Conservation (phyloP, 2,113 vertebrate species). For the Pollachius pollachius region DNA sequence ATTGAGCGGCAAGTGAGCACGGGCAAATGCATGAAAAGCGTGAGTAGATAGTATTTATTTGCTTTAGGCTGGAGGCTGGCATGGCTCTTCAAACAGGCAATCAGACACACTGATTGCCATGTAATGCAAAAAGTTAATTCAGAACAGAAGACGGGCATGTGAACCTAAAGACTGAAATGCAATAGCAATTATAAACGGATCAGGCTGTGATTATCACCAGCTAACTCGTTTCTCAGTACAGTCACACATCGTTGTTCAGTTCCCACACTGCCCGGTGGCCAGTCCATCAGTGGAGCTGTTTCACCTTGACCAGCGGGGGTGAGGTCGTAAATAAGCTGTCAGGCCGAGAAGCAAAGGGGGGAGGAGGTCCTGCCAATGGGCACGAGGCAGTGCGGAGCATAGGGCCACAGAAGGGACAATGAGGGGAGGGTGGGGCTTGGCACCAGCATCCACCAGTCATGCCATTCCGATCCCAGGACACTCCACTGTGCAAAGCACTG, state of each 20-base stretch:
- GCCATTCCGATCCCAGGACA: conserved; percentile 78
- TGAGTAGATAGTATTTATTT: conserved; percentile 51
- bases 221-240: too few species aligned
- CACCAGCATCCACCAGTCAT: conserved; percentile 68
- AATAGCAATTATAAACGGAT: too few species aligned
- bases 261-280: too few species aligned
- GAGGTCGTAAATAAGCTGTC: conserved; percentile 19
- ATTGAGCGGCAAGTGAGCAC: conserved; percentile 60
- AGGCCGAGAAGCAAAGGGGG: conserved; percentile 26
- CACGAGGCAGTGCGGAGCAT: conserved; percentile 48
- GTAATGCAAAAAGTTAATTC: conserved; percentile 15
- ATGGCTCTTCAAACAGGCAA: conserved; percentile 39
- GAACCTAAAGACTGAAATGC: too few species aligned
- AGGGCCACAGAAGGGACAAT: conserved; percentile 72
- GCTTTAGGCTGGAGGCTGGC: conserved; percentile 61
- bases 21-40: conserved; percentile 64
- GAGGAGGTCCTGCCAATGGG: conserved; percentile 53
- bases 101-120: conserved; percentile 36
- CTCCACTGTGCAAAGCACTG: conserved; percentile 75
- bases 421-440: conserved; percentile 74
- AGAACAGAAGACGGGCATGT: background rate
- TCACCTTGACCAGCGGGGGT: background rate
- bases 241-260: too few species aligned
- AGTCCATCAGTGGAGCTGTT: too few species aligned
- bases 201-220: too few species aligned